Evolutionary conservation across 2,113 vertebrate species (phyloP), one percentile per base, ranked within the genome.

Genomic region (Mus pahari): DNA sequence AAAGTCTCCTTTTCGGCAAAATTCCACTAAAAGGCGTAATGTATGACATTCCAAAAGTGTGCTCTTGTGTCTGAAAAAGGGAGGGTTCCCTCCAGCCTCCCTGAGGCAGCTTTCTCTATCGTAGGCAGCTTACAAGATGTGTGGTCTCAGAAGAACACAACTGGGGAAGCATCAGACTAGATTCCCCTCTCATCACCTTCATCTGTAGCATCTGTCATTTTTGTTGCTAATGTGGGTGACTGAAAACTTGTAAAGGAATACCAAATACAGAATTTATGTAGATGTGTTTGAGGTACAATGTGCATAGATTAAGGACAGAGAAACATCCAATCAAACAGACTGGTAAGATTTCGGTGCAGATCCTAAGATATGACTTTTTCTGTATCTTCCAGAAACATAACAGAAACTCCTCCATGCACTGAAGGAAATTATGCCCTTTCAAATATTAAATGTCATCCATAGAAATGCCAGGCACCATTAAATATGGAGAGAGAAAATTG

Each of bases 401-500:
- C 77, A 96, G 91, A 96, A 96, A 86, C 22, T 96, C 33, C 50
- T 92, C 48, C 90, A 86, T 91, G 66, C 62, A 89, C 55, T 48
- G 45, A 92, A 95, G 73, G 75, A 97, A 97, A 96, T 96, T 92
- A 92, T 86, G 71, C 60, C 88, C 53, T 97, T 97, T 97, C 92
- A 95, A 90, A 87, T 77, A 96, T 95, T 90, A 79, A 77, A 77
- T 98, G 98, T 95, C 90, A 95, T 93, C 66, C 31, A 45, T 31
- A 96, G 96, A 98, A 97, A 96, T 94, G 91, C 33, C 94, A 90
- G 55, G 66, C 39, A 93, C 89, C 73, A 86, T 77, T 94, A 96
- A 98, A 97, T 89, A 96, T n/a, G 39, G 90, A 97, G 68, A 96
- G 60, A 88, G 66, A 86, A 91, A 97, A 95, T 58, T 88, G 96